Base-by-base conservation (phyloP, 2,888 invertebrate genomes). In the Lypha dubia region DNA sequence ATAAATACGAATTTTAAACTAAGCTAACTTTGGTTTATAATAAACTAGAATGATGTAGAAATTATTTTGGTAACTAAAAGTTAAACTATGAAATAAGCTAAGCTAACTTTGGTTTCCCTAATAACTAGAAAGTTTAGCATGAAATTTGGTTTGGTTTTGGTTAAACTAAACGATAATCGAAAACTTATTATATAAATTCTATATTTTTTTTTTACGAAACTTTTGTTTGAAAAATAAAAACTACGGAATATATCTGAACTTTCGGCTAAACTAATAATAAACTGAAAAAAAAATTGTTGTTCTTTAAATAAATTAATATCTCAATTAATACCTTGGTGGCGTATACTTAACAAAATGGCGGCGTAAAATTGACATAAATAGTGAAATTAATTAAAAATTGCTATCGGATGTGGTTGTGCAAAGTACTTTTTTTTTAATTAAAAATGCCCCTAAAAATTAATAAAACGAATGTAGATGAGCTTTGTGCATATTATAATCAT, bases 31-130 rank as follows among this genome's bases (percentile, higher is more conserved):
- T 75, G 63, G 63, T 32, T 38, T 41, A 35, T 58, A 46, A 71
- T 56, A 56, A 75, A 63, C 75, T 82, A 80, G 15, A 70, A 13
- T n/a, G 22, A 13, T n/a, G 28, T 65, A 56, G 7, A 49, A 58
- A 46, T 22, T 32, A 65, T 8, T 58, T 63, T 41, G 11, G 11
- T 38, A 38, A 3, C 46, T 11, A 38, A 4, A 44, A 32, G 20
- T 62, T 41, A 38, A 67, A 67, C 46, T 79, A 11, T 51, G 24
- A 17, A 49, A 15, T 74, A 76, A 65, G 49, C 70, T 76, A 58
- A 71, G 58, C 82, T 76, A 79, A 76, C 70, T 84, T 84, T 79
- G 79, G 83, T 71, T 53, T 83, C 28, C 70, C 70, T 63, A 82
- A n/a, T n/a, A n/a, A 82, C 70, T 81, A 68, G 49, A 77, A 65